Conservation (phyloP, 2,888 invertebrate species). For the Drosophila setosimentum region DNA sequence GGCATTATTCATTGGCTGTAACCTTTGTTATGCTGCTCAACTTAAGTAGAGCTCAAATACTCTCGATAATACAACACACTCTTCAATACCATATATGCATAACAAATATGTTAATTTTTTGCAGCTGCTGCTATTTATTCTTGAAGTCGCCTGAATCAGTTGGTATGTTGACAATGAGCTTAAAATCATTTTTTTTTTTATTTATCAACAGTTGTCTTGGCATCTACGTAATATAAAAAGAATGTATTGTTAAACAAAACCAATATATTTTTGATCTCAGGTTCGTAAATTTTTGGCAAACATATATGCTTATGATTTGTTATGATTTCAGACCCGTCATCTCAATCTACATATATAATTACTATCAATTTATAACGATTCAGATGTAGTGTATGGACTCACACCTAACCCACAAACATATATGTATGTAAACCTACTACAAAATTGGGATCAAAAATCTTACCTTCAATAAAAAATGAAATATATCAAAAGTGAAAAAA, state of each 20-base stretch:
- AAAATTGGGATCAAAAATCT: too few species aligned
- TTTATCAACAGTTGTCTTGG: not conserved
- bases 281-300: not conserved
- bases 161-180: not conserved
- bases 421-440: too few species aligned
- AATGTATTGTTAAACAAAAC: not conserved
- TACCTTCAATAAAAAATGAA: too few species aligned
- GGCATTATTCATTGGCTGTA: constrained; percentile 51
- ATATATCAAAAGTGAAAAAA: too few species aligned
- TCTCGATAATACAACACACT: constrained; percentile 2
- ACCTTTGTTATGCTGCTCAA: constrained; percentile 43
- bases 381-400: too few species aligned
- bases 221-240: not conserved
- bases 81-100: not conserved
- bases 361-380: too few species aligned
- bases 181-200: not conserved
- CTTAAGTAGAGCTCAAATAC: constrained; percentile 25
- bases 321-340: not conserved
- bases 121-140: not conserved
- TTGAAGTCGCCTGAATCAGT: not conserved
- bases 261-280: not conserved
- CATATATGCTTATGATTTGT: not conserved
- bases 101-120: not conserved
- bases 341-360: not conserved
- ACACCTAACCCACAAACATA: too few species aligned